Conservation (phyloP, 1,140 invertebrate species). For the Pseudachorutes palmiensis region DNA sequence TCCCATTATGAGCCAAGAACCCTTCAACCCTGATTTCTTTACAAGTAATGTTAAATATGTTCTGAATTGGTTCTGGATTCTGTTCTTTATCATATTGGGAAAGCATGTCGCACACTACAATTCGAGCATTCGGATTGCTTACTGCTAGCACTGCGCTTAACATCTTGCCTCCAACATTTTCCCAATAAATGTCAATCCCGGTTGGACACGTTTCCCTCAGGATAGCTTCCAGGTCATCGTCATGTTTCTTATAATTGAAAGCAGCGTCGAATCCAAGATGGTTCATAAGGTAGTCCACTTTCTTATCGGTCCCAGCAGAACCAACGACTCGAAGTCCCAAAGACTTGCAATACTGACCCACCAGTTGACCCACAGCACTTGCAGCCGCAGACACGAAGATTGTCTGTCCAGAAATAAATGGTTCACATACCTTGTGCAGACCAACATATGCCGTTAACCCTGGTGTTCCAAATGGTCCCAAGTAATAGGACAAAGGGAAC, state of each 20-base stretch:
- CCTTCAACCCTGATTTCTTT: neutral
- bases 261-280: constrained; percentile 12
- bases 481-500: constrained; percentile 8
- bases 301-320: constrained; percentile 12
- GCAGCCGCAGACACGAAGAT: constrained; percentile 11
- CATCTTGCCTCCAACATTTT: constrained; percentile 12
- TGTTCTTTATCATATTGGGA: neutral
- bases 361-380: constrained; percentile 17
- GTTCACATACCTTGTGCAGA: constrained; percentile 13
- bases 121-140: neutral
- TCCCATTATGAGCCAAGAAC: neutral
- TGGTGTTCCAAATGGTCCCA: constrained; percentile 5
- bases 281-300: constrained; percentile 15
- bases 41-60: neutral
- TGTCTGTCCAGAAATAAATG: neutral
- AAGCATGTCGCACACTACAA: constrained; percentile 8
- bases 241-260: constrained; percentile 16
- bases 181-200: constrained; percentile 15
- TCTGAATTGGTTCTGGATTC: constrained; percentile 7
- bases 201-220: constrained; percentile 11
- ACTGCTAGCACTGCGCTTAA: neutral
- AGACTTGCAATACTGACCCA: constrained; percentile 16
- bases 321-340: constrained; percentile 15
- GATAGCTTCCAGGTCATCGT: neutral
- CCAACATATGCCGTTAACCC: constrained; percentile 11